phyloP scores from a whole-genome alignment of 2,113 vertebrate genomes.

The Alligator mississippiensis region DNA sequence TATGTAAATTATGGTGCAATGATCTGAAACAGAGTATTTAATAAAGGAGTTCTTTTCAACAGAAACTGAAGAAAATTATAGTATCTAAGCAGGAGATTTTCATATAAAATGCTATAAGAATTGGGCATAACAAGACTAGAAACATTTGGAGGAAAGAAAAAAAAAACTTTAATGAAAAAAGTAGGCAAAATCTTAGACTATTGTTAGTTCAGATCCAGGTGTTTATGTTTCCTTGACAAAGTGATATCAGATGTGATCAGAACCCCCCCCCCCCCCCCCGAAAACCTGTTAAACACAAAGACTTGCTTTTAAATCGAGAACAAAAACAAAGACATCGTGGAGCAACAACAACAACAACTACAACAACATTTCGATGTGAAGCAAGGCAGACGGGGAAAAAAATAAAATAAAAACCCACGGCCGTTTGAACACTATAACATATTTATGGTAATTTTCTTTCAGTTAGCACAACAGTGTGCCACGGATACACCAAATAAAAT shows the following conservation, averaged over 20 bases:
- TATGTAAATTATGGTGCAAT: conserved; percentile 36
- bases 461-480: rapidly evolving
- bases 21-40: neutral
- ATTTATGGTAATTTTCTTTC: neutral
- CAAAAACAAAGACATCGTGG: rapidly evolving
- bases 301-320: neutral
- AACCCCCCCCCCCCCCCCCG: rapidly evolving
- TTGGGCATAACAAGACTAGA: neutral
- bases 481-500: rapidly evolving
- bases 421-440: neutral
- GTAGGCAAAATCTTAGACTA: neutral
- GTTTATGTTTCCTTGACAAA: neutral
- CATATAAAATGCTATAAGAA: neutral
- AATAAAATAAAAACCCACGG: too few species aligned
- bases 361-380: neutral
- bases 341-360: neutral
- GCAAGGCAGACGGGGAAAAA: neutral
- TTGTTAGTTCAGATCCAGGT: neutral
- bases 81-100: neutral
- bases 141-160: neutral
- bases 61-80: rapidly evolving
- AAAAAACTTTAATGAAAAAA: neutral
- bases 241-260: neutral
- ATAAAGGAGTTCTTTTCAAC: conserved; percentile 18
- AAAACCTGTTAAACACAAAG: neutral